A percentile compares a stretch with the other conserved stretches of the same genome.
phyloP scores from a whole-genome alignment of 2,888 invertebrate species.

The Zootermopsis nevadensis region DNA sequence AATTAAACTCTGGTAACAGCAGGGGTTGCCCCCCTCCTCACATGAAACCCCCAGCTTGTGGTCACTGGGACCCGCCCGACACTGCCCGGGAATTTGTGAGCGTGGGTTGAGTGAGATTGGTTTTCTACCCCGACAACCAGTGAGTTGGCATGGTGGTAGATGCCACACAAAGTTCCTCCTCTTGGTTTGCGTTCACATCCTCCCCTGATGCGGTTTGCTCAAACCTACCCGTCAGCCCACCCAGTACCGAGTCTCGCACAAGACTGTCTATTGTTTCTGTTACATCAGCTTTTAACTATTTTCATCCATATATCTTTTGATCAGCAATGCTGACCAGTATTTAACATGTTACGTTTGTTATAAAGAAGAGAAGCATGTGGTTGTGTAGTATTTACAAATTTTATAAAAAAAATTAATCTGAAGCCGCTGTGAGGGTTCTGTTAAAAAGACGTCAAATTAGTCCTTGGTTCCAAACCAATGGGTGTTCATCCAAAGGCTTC shows the following conservation, averaged over 20 bases:
- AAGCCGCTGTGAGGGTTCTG: no score
- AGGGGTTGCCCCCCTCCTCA: not conserved
- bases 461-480: no score
- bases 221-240: not conserved
- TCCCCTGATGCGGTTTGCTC: not conserved
- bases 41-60: constrained; percentile 12
- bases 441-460: no score
- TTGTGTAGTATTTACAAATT: no score
- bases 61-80: constrained; percentile 3
- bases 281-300: not conserved
- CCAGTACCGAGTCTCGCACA: not conserved
- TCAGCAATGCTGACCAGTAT: not conserved
- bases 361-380: no score
- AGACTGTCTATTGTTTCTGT: not conserved
- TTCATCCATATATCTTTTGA: not conserved
- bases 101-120: constrained; percentile 22
- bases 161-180: constrained; percentile 29
- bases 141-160: constrained; percentile 8
- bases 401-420: no score
- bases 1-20: constrained; percentile 37
- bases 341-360: no score
- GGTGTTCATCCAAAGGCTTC: no score
- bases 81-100: constrained; percentile 5
- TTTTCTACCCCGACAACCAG: constrained; percentile 29
- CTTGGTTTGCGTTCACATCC: constrained; percentile 3